Conservation (phyloP, 2,888 invertebrate genomes). For the Branchinecta sandiegonensis region DNA sequence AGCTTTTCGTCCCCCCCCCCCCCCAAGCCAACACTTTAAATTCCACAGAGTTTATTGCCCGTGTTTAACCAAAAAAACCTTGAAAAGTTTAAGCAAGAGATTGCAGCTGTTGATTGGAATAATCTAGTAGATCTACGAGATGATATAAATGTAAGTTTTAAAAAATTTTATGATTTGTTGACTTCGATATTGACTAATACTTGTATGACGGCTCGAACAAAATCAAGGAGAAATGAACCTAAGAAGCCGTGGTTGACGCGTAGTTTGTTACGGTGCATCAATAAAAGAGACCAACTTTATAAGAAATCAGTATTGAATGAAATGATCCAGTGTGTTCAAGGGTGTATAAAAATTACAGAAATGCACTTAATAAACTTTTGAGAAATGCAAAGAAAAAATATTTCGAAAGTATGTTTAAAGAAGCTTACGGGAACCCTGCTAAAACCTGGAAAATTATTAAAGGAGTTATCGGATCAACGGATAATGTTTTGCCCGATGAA, state of each 20-base stretch:
- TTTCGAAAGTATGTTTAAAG: not conserved
- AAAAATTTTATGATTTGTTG: no score
- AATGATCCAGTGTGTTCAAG: not conserved
- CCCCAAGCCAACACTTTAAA: no score
- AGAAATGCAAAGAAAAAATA: not conserved
- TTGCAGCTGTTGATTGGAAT: no score
- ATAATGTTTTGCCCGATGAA: not conserved
- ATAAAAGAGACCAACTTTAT: not conserved
- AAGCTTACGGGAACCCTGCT: slow-evolving; percentile 1
- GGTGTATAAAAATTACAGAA: not conserved
- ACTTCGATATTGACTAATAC: no score
- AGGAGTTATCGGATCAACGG: not conserved
- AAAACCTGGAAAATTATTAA: not conserved
- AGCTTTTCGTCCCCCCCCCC: no score
- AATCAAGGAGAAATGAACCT: no score
- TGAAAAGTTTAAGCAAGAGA: no score
- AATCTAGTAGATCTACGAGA: no score
- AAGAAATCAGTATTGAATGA: not conserved
- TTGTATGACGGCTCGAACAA: no score
- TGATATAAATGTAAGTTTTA: no score
- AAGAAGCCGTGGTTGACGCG: not conserved
- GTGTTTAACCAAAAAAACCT: no score
- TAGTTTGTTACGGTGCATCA: not conserved
- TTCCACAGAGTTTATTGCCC: no score
- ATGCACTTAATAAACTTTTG: not conserved